Base-by-base conservation (phyloP, 2,797 vertebrate species). In the Platalea minor region DNA sequence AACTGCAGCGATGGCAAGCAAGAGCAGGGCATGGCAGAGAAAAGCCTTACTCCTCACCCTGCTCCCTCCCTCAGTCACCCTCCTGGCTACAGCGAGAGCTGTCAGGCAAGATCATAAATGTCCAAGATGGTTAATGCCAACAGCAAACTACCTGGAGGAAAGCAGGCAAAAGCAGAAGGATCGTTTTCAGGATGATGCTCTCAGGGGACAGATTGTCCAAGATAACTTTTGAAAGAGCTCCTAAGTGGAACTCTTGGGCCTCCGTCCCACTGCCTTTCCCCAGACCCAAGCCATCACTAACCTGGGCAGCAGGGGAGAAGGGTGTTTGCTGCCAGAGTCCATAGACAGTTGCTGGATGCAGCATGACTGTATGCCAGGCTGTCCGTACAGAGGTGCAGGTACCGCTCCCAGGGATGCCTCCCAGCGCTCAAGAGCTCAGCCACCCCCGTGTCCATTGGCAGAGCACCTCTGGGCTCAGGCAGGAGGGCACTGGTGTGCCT, bases 271-370 rank as follows among this genome's bases (percentile, higher is more conserved):
- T 92, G 53, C 70, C 63, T 46, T 82, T 88, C 26, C 72, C 43
- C 53, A 65, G 10, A 21, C 18, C 17, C 3, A 17, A 88, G 18
- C 63, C 56, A 79, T 67, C 19, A 10, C 50, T 76, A 28, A 20
- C 26, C 7, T 10, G 19, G 70, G 43, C 48, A 78, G 61, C 5
- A 3, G 24, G 24, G 31, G 35, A 73, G 46, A 87, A 87, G 17
- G 23, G 28, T 21, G 33, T 45, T 78, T 85, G 37, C 54, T 78
- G 41, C 31, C 50, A 39, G 61, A 50, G 20, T 8, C 53, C 6
- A 3, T 9, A 57, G 85, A 13, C 4, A 0, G 14, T 17, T 3
- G 3, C 13, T 3, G 4, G 35, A n/a, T 1, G 2, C 33, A 77
- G 60, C 20, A 5, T 0, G 11, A 81, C 67, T 5, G 0, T 1